A percentile compares a stretch with the other conserved stretches of the same genome.
Conservation (phyloP, 2,797 vertebrate genomes). For the Brachyalestes nurse region DNA sequence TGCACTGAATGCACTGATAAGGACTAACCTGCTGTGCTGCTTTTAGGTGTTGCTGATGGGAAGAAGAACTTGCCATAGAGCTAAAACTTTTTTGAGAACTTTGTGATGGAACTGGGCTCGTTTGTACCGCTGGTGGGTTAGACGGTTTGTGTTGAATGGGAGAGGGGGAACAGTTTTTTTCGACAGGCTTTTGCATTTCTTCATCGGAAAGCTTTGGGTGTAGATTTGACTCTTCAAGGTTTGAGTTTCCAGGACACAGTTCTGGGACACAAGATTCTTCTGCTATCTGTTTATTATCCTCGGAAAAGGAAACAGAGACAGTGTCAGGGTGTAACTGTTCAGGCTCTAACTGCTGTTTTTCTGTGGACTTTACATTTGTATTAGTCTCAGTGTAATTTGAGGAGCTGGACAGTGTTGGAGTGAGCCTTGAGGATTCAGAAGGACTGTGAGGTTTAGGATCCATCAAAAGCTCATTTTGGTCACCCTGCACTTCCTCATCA, state of each 20-base stretch:
- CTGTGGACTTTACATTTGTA: slow-evolving; percentile 49
- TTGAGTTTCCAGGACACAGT: slow-evolving; percentile 78
- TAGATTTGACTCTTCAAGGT: slow-evolving; percentile 75
- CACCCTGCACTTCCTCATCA: slow-evolving; percentile 85
- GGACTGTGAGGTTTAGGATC: slow-evolving; percentile 88
- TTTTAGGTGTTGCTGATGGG: slow-evolving; percentile 71
- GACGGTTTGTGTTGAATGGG: slow-evolving; percentile 71
- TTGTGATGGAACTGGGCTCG: slow-evolving; percentile 80
- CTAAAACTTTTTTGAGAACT: slow-evolving; percentile 82
- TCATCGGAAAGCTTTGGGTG: slow-evolving; percentile 69
- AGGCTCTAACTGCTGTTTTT: slow-evolving; percentile 52
- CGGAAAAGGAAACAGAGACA: slow-evolving; percentile 61
- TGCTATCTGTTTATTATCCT: slow-evolving; percentile 81
- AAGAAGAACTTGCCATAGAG: slow-evolving; percentile 68
- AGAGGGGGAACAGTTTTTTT: slow-evolving; percentile 63
- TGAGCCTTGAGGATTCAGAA: slow-evolving; percentile 38
- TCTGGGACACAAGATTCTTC: slow-evolving; percentile 76
- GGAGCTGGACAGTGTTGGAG: slow-evolving; percentile 59
- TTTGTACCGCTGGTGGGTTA: slow-evolving; percentile 77
- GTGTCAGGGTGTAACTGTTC: slow-evolving; percentile 59
- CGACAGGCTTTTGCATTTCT: slow-evolving; percentile 72
- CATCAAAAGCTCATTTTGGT: slow-evolving; percentile 95
- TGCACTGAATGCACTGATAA: slow-evolving; percentile 96
- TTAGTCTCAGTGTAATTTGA: slow-evolving; percentile 73
- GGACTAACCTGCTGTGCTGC: slow-evolving; percentile 86